Percentiles rank a stretch among this genome's conserved stretches.
phyloP scores from a whole-genome alignment of 1,140 invertebrate genomes.

The Batillaria attramentaria region DNA sequence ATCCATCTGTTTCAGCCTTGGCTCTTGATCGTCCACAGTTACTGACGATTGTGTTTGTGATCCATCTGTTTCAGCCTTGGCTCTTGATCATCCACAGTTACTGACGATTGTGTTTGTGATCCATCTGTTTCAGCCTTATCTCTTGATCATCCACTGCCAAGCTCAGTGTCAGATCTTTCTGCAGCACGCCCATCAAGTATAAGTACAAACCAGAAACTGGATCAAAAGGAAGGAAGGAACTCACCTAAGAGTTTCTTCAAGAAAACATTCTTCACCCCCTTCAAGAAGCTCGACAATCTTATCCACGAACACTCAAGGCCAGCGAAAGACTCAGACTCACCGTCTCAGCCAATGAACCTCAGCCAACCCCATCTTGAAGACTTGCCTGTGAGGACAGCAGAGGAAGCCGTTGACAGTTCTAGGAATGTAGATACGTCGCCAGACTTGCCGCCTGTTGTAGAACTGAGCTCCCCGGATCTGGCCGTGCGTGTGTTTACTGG shows the following conservation, averaged over 20 bases:
- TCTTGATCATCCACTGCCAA: not conserved
- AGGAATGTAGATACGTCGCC: conserved; percentile 36
- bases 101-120: not conserved
- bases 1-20: too few species aligned
- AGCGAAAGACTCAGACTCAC: not conserved
- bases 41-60: too few species aligned
- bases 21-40: too few species aligned
- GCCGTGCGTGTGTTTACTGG: conserved; percentile 48
- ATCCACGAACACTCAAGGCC: conserved; percentile 3
- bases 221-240: conserved; percentile 13
- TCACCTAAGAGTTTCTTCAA: conserved; percentile 43
- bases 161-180: not conserved
- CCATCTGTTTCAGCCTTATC: not conserved
- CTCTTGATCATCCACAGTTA: not conserved
- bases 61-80: too few species aligned
- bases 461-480: conserved; percentile 54
- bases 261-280: conserved; percentile 51
- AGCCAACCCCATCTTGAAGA: not conserved
- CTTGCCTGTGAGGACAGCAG: not conserved
- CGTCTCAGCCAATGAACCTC: not conserved
- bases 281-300: conserved; percentile 46
- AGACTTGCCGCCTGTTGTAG: conserved; percentile 58
- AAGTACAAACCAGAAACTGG: not conserved
- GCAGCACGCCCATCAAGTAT: conserved; percentile 8
- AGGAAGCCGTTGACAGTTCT: not conserved